phyloP scores from a whole-genome alignment of 2,797 vertebrate genomes.

The Eremophila alpestris region DNA sequence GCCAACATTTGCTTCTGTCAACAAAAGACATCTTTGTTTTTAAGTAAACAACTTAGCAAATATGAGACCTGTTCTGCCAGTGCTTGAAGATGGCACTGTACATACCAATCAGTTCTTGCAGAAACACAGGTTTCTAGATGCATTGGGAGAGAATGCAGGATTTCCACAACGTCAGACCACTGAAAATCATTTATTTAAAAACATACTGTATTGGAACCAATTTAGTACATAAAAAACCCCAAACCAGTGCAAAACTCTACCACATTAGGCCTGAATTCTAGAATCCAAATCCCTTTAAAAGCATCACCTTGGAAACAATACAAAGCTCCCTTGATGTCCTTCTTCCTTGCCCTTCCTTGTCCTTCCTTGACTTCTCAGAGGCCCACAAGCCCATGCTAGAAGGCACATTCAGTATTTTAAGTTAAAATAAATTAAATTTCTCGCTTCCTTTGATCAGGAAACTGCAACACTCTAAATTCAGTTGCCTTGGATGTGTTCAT shows the following conservation, averaged over 20 bases:
- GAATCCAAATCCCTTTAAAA: no score
- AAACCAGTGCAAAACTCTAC: no score
- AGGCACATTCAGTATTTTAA: neutral
- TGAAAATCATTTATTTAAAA: neutral
- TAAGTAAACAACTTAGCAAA: neutral
- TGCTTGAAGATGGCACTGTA: no score
- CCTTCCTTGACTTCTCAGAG: neutral
- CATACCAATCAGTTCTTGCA: no score
- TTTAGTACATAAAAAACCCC: no score
- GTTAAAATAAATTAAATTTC: neutral
- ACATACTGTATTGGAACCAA: no score
- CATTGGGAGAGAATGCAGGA: neutral
- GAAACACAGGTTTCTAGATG: no score
- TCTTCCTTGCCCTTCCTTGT: no score
- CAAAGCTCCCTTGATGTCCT: neutral
- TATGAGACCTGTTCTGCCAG: no score
- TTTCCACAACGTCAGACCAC: neutral
- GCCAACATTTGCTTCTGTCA: conserved; percentile 59
- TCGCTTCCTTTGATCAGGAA: neutral
- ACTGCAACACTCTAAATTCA: neutral
- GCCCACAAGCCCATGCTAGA: accelerated
- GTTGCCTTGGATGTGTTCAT: neutral
- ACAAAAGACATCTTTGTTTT: conserved; percentile 34
- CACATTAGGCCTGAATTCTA: no score
- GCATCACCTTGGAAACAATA: neutral